phyloP scores from a whole-genome alignment of 2,113 vertebrate genomes.

The Saguinus midas region DNA sequence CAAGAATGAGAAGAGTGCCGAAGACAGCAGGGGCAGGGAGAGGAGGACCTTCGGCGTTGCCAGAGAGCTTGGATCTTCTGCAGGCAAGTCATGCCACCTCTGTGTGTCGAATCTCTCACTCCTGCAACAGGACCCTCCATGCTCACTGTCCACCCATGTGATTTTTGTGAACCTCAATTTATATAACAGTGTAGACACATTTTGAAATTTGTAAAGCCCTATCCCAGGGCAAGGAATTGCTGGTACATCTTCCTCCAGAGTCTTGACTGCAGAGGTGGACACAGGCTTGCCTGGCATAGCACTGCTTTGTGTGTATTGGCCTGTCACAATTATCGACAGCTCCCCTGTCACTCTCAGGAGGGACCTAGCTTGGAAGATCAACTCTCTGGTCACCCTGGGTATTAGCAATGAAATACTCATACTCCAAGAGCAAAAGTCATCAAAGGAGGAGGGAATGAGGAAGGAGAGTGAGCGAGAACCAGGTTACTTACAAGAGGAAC shows the following conservation, averaged over 20 bases:
- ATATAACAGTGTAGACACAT: background rate
- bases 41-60: background rate
- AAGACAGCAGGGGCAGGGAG: background rate
- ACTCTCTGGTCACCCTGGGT: too few relatives aligned
- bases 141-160: fast-evolving
- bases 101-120: too few relatives aligned
- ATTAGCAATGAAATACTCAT: background rate
- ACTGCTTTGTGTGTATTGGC: background rate
- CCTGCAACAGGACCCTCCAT: background rate
- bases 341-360: background rate
- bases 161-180: background rate
- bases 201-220: background rate
- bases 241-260: background rate
- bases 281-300: too few relatives aligned
- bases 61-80: background rate
- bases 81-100: fast-evolving
- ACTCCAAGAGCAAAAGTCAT: background rate
- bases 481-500: background rate
- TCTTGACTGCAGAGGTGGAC: background rate
- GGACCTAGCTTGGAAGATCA: background rate
- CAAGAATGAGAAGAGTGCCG: background rate
- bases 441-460: background rate
- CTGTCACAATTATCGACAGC: background rate
- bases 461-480: background rate
- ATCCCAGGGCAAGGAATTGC: background rate